Conservation (phyloP, 1,140 invertebrate species). For the Argopecten irradians region DNA sequence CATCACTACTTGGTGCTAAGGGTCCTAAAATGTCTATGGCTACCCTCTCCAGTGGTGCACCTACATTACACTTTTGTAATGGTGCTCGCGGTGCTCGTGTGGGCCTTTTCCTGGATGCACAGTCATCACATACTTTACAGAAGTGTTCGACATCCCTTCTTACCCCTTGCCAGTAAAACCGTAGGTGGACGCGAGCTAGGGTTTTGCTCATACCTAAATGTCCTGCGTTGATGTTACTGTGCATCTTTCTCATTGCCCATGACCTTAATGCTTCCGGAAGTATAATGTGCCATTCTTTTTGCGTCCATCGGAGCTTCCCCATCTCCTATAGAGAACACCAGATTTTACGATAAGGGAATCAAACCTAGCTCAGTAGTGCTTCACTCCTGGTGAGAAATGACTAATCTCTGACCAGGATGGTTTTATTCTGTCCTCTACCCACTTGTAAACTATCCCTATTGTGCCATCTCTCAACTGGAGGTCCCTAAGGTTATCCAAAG, state of each 20-base stretch:
- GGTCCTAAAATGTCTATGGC: conserved; percentile 59
- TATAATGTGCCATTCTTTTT: not conserved
- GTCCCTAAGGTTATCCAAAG: too few species aligned
- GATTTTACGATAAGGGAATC: not conserved
- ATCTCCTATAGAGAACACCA: not conserved
- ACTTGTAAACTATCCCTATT: not conserved
- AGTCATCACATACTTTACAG: conserved; percentile 27
- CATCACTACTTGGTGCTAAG: conserved; percentile 42
- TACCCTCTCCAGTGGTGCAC: conserved; percentile 42
- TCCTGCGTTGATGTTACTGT: too few species aligned
- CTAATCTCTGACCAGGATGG: not conserved
- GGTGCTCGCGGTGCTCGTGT: conserved; percentile 17
- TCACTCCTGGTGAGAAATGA: not conserved
- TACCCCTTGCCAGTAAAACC: too few species aligned
- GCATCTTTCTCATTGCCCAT: too few species aligned
- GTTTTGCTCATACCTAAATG: too few species aligned
- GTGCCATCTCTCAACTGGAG: not conserved
- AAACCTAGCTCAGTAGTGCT: conserved; percentile 24
- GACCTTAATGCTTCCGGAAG: not conserved
- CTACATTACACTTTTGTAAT: conserved; percentile 26
- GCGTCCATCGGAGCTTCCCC: not conserved
- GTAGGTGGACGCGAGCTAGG: too few species aligned
- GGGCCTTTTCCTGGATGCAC: not conserved
- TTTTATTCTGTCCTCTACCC: not conserved
- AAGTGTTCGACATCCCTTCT: not conserved